These are phyloP conservation scores for Staurois parvus DNA, from an alignment of 2,797 vertebrate genomes.

Conservation along the genomic window DNA sequence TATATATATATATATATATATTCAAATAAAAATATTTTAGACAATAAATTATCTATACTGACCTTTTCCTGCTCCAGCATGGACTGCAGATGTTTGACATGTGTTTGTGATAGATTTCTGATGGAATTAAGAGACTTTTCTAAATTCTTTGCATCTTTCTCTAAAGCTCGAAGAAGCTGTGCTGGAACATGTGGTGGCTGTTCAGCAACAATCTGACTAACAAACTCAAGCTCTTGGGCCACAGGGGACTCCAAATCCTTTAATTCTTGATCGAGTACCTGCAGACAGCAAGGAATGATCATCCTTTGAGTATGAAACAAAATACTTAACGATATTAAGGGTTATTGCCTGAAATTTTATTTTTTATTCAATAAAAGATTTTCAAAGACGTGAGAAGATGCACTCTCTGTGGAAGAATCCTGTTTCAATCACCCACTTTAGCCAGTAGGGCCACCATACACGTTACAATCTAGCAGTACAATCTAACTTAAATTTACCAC, in stretches of 20 bases:
- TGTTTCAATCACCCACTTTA: too few species aligned
- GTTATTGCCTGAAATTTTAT: too few species aligned
- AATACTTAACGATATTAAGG: neutral
- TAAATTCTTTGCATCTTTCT: constrained; percentile 91
- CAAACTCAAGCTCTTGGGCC: constrained; percentile 80
- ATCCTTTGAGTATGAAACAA: neutral
- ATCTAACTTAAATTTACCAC: too few species aligned
- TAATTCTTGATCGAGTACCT: constrained; percentile 86
- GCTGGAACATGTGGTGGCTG: constrained; percentile 84
- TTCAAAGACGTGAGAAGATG: too few species aligned
- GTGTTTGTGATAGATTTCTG: constrained; percentile 73
- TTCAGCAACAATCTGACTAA: constrained; percentile 77
- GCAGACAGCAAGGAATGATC: neutral
- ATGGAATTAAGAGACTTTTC: constrained; percentile 85
- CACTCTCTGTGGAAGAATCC: too few species aligned
- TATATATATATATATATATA: neutral
- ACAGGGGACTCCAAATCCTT: constrained; percentile 82
- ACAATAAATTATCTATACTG: neutral
- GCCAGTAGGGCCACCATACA: too few species aligned
- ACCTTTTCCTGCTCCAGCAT: constrained; percentile 83
- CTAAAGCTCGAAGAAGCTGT: constrained; percentile 88
- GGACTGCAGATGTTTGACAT: constrained; percentile 78
- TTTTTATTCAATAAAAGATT: too few species aligned
- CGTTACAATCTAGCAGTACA: too few species aligned
- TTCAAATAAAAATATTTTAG: neutral